phyloP scores from a whole-genome alignment of 2,888 invertebrate genomes.

The Hesperia comma region DNA sequence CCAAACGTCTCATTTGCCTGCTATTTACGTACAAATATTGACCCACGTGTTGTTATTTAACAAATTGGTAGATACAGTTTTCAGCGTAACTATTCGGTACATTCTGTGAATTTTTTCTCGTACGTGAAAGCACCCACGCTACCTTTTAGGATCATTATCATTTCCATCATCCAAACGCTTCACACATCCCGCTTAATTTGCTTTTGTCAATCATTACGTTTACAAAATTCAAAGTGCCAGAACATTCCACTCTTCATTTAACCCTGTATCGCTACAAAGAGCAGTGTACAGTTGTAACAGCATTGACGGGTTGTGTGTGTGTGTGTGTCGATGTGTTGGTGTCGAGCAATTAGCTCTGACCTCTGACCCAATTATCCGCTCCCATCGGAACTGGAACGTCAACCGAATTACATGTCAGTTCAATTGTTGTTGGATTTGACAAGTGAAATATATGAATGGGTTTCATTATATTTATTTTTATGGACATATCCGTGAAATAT shows the following conservation, averaged over 20 bases:
- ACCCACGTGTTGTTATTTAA: no score
- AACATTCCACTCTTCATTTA: neutral
- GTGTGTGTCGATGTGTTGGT: constrained; percentile 13
- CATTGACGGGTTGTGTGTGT: constrained; percentile 2
- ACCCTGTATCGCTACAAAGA: constrained; percentile 4
- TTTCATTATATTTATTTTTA: neutral
- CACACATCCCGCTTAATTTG: neutral
- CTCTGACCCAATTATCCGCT: constrained; percentile 27
- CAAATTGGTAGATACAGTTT: no score
- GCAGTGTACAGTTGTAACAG: constrained; percentile 11
- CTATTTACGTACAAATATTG: no score
- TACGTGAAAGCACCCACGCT: no score
- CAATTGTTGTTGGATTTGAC: constrained; percentile 14
- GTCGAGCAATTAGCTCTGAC: constrained; percentile 20
- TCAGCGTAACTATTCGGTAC: no score
- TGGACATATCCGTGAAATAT: neutral
- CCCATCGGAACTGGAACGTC: constrained; percentile 27
- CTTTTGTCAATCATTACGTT: neutral
- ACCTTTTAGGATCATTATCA: no score
- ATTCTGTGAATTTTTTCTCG: no score
- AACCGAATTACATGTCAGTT: constrained; percentile 27
- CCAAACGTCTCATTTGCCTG: no score
- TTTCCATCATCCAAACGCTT: no score
- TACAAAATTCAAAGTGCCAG: neutral
- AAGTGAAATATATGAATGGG: constrained; percentile 10